Percentiles rank a stretch among this genome's conserved stretches.
Conservation (phyloP, 2,797 vertebrate species). For the Pantherophis alleghaniensis region DNA sequence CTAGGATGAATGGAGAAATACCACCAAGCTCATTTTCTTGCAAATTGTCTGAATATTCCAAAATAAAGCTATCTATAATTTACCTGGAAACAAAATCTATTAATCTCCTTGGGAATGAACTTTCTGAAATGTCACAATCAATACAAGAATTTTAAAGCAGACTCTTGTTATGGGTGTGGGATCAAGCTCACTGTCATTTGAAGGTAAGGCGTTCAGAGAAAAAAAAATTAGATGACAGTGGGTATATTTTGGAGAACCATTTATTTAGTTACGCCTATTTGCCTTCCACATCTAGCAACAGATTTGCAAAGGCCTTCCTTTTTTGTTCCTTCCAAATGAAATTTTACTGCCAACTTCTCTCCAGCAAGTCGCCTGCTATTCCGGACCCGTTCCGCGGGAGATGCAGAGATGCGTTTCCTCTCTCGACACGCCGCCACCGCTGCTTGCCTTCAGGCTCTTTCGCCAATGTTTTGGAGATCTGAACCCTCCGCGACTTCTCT, state of each 20-base stretch:
- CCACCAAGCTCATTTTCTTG: background rate
- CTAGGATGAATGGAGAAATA: background rate
- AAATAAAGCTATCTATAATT: background rate
- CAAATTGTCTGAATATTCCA: background rate
- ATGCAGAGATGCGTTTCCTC: background rate
- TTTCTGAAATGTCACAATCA: background rate
- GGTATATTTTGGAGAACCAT: background rate
- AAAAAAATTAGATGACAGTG: too few species aligned
- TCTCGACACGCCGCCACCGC: too few species aligned
- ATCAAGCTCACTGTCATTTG: background rate
- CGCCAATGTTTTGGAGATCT: background rate
- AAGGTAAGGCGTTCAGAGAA: background rate
- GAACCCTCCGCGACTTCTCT: background rate
- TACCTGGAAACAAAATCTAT: background rate
- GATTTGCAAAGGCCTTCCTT: background rate
- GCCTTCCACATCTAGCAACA: too few species aligned
- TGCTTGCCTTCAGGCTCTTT: background rate
- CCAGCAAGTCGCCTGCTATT: background rate
- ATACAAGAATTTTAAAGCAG: background rate
- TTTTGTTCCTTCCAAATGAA: background rate
- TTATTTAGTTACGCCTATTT: background rate
- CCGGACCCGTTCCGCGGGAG: background rate
- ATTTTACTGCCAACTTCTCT: slow-evolving; percentile 10
- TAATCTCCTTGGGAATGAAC: background rate
- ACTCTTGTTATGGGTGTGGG: background rate